Base-by-base conservation (phyloP, 35 echinoderm and acorn worm genomes). In the Heliocidaris tuberculata region DNA sequence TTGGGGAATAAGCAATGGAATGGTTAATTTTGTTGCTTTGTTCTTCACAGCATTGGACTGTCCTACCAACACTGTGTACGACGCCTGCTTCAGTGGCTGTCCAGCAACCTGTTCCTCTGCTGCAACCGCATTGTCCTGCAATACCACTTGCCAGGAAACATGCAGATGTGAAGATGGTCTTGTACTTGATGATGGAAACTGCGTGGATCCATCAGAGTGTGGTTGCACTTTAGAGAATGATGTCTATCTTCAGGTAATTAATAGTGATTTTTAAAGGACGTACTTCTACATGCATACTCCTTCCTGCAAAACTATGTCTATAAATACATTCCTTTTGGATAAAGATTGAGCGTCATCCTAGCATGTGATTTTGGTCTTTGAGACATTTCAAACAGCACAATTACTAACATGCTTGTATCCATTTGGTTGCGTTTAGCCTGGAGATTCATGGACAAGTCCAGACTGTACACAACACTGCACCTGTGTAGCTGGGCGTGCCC, bases 401-500 rank as follows among this genome's bases (percentile, higher is more conserved):
- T 85, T 19, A 85, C n/a, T 85, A 29, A 85, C 4, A 19, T 85
- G 1, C 15, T 85, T 85, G 0, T 4, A 2, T 85, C 15, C 70
- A 2, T 85, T 89, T 24, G 12, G 13, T 89, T 32, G 0, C 86
- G 12, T 89, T 13, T 15, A 89, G 86, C 86, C 86, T 89, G 86
- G 86, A 24, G 86, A 89, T 13, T 24, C 24, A 2, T 89, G 86
- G 86, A 89, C 86, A 27, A 27, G 86, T 42, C 95, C 94, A 59
- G 97, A 97, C 97, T 97, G 97, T 59, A 56, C 90, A 32, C 54
- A 88, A 86, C 59, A 96, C 31, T 97, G 97, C 85, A 47, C 85
- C 13, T 97, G 97, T 93, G 88, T 59, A 11, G 94, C 94, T 30
- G 95, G 94, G 24, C 86, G 78, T 27, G 59, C 94, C 24, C 49